Conservation (phyloP, 2,888 invertebrate species). For the Limnephilus marmoratus region DNA sequence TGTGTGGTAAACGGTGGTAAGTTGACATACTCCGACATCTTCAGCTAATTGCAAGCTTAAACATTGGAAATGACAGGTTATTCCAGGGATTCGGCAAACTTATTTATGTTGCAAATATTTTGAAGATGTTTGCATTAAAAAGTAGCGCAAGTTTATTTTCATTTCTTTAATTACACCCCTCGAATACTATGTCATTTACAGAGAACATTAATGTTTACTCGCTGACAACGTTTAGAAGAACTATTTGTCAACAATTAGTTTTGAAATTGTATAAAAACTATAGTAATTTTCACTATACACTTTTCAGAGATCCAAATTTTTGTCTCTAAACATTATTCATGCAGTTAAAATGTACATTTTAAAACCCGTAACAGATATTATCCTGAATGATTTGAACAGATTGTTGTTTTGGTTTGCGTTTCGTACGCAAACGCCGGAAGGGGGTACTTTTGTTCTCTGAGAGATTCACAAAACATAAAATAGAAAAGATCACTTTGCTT, state of each 20-base stretch:
- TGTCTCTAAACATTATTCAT: not conserved
- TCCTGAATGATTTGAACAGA: not conserved
- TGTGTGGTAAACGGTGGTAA: constrained; percentile 3
- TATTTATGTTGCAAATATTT: not conserved
- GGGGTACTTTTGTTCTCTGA: not conserved
- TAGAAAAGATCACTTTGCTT: not conserved
- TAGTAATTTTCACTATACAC: not conserved
- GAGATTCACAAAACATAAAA: constrained; percentile 5
- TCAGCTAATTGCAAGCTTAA: not conserved
- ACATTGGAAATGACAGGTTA: constrained; percentile 4
- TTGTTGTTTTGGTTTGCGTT: not conserved
- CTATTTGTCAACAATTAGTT: not conserved
- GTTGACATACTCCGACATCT: constrained; percentile 8
- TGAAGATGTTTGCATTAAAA: not conserved
- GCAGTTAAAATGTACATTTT: not conserved
- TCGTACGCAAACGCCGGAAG: not conserved
- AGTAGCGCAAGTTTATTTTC: not conserved
- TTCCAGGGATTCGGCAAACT: not conserved
- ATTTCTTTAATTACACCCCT: not conserved
- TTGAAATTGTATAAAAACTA: not conserved
- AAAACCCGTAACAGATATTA: not conserved
- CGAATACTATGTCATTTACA: not conserved
- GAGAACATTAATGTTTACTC: not conserved
- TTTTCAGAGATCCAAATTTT: not conserved
- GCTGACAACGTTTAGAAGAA: not conserved